These are phyloP conservation scores for Caenorhabditis zanzibari DNA, from an alignment of 2,888 invertebrate species.

Conservation along the genomic window DNA sequence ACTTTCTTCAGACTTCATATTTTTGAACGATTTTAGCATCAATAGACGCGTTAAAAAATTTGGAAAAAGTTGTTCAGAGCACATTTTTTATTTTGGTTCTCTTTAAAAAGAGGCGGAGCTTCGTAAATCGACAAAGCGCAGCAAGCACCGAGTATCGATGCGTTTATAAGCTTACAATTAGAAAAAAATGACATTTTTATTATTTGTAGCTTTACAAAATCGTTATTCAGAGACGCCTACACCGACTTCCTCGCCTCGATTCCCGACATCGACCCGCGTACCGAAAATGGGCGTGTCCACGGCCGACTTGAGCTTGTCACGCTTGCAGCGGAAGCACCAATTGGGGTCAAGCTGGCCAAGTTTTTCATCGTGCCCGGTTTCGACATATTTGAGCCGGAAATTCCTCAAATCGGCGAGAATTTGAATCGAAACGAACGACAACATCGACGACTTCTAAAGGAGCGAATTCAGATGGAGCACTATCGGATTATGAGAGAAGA, in stretches of 20 bases:
- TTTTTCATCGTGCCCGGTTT: conserved; percentile 48
- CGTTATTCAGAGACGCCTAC: conserved; percentile 23
- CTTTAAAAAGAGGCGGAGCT: no score
- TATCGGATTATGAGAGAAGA: conserved; percentile 36
- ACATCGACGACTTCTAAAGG: conserved; percentile 22
- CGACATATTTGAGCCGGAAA: conserved; percentile 37
- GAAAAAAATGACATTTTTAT: no score
- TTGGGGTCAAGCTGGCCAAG: conserved; percentile 44
- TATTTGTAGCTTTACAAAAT: no score
- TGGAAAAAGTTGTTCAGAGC: no score
- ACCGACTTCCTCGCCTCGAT: conserved; percentile 20
- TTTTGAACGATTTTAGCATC: no score
- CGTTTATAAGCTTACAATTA: no score
- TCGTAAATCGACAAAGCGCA: no score
- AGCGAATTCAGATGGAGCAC: conserved; percentile 29
- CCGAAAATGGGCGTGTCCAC: not conserved
- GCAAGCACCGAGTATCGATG: no score
- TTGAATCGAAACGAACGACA: conserved; percentile 8
- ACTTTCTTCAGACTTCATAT: no score
- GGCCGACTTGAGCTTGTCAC: conserved; percentile 28
- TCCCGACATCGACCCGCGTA: conserved; percentile 34
- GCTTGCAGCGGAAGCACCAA: conserved; percentile 38
- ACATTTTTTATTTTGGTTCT: no score
- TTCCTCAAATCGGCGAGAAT: not conserved
- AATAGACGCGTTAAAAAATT: no score